These are phyloP conservation scores for Crossocerus cetratus DNA, from an alignment of 2,888 invertebrate species.

Conservation along the genomic window DNA sequence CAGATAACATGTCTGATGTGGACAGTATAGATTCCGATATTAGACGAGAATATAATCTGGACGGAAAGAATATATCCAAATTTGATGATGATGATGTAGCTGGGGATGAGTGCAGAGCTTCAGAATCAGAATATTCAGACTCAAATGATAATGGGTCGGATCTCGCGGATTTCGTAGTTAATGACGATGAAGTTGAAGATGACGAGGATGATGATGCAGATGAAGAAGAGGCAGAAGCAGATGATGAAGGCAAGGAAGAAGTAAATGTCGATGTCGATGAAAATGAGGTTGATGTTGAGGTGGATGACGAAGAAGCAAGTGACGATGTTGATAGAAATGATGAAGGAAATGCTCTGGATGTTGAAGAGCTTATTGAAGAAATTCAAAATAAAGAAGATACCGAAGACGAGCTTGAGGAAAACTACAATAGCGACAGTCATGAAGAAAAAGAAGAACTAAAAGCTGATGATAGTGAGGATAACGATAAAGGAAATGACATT, in stretches of 20 bases:
- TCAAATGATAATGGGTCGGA: constrained; percentile 66
- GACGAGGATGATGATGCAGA: constrained; percentile 38
- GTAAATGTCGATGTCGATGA: constrained; percentile 20
- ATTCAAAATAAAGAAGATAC: constrained; percentile 6
- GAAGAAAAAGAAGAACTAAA: neutral
- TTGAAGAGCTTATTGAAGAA: constrained; percentile 9
- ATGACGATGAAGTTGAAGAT: constrained; percentile 58
- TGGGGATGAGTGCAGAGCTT: constrained; percentile 67
- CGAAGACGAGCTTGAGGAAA: neutral
- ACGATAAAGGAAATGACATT: neutral
- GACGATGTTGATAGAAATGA: neutral
- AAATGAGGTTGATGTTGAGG: neutral
- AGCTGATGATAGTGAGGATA: constrained; percentile 1
- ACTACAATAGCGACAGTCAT: neutral
- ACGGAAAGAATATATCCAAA: constrained; percentile 48
- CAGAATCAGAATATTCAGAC: constrained; percentile 67
- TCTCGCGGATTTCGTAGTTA: constrained; percentile 65
- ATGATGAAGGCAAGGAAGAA: constrained; percentile 19
- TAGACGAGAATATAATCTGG: constrained; percentile 65
- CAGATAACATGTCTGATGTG: constrained; percentile 18
- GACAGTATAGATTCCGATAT: constrained; percentile 64
- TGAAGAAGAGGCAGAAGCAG: constrained; percentile 23
- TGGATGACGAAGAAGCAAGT: constrained; percentile 21
- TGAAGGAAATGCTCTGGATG: constrained; percentile 10
- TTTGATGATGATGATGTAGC: constrained; percentile 67